These are phyloP conservation scores for Acronicta psi DNA, from an alignment of 2,888 invertebrate genomes.

Conservation along the genomic window DNA sequence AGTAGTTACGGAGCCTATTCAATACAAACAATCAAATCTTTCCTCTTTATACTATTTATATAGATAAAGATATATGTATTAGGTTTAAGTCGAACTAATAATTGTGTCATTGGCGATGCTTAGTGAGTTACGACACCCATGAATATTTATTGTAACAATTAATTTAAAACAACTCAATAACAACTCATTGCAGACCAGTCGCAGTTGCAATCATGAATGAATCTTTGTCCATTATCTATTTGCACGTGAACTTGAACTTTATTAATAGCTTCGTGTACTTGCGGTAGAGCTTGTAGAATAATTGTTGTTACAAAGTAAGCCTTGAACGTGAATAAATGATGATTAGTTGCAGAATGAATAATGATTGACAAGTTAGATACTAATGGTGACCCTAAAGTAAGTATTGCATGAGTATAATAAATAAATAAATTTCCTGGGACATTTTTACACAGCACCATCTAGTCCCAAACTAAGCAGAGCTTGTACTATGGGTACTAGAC, in stretches of 20 bases:
- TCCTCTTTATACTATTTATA: too few relatives aligned
- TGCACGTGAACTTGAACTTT: slow-evolving; percentile 59
- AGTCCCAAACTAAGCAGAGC: too few relatives aligned
- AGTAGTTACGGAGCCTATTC: too few relatives aligned
- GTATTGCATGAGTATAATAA: too few relatives aligned
- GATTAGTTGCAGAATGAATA: too few relatives aligned
- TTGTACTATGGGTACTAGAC: too few relatives aligned
- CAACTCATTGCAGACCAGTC: slow-evolving; percentile 39
- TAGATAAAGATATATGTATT: too few relatives aligned
- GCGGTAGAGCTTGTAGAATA: slow-evolving; percentile 15
- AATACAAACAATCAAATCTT: too few relatives aligned
- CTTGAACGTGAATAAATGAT: slow-evolving; percentile 14
- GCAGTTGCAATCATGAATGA: slow-evolving; percentile 54
- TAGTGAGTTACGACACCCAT: slow-evolving; percentile 37
- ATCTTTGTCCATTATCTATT: slow-evolving; percentile 36
- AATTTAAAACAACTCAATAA: slow-evolving; percentile 44
- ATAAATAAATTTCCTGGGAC: too few relatives aligned
- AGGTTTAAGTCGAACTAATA: too few relatives aligned
- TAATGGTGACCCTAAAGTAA: slow-evolving; percentile 5
- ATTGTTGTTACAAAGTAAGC: slow-evolving; percentile 25
- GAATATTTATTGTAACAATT: slow-evolving; percentile 60
- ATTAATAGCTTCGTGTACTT: slow-evolving; percentile 30
- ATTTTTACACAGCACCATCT: too few relatives aligned
- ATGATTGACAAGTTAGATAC: too few relatives aligned
- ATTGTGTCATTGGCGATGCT: slow-evolving; percentile 55